Conservation (phyloP, 2,888 invertebrate genomes). For the Heliconius ethilla region DNA sequence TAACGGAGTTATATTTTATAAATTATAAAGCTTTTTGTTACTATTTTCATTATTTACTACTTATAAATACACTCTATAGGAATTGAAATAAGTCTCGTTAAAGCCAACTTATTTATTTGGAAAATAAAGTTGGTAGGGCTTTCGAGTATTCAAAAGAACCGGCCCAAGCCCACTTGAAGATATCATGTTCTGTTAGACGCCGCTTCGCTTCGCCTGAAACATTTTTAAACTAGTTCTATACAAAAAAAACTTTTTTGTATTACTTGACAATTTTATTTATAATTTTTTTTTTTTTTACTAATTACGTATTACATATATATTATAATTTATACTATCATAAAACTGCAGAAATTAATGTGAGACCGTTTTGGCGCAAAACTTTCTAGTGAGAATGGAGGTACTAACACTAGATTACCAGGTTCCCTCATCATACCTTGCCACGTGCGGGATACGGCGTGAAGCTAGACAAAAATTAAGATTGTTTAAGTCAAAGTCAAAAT, state of each 20-base stretch:
- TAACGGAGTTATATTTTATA: too few relatives aligned
- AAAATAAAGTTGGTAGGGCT: constrained; percentile 30
- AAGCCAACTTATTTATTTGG: constrained; percentile 24
- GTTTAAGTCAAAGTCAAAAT: too few relatives aligned
- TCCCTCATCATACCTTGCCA: too few relatives aligned
- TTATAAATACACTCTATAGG: background rate
- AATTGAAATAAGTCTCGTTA: constrained; percentile 29
- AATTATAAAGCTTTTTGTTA: too few relatives aligned
- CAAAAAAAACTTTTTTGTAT: background rate
- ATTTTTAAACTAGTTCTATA: constrained; percentile 20
- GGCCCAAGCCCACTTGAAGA: constrained; percentile 24
- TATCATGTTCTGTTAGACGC: constrained; percentile 20
- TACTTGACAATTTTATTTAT: constrained; percentile 16
- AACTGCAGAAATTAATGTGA: too few relatives aligned
- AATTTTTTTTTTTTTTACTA: background rate
- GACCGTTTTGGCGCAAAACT: too few relatives aligned
- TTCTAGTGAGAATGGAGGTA: too few relatives aligned
- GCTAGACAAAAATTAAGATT: too few relatives aligned
- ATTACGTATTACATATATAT: background rate
- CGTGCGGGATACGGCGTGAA: too few relatives aligned
- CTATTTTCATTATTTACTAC: too few relatives aligned
- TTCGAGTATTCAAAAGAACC: constrained; percentile 32
- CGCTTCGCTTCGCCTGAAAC: constrained; percentile 27
- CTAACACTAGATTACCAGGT: too few relatives aligned
- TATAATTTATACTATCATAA: too few relatives aligned